phyloP scores from a whole-genome alignment of 2,113 vertebrate genomes.

The Indicator maculatus region DNA sequence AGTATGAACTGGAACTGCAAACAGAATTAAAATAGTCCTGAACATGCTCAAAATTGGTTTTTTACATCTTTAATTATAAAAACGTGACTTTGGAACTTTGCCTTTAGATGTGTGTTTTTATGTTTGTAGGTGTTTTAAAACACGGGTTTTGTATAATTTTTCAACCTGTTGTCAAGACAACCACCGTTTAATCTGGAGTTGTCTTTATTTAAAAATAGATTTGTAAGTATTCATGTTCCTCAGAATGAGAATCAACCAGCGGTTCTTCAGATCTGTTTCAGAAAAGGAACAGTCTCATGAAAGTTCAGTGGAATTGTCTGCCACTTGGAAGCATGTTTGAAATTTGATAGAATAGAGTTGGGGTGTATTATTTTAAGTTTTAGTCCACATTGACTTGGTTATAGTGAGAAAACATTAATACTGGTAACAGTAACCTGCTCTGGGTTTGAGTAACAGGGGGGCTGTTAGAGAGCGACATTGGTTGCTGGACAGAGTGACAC shows the following conservation, averaged over 20 bases:
- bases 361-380: not conserved
- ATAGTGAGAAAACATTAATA: not conserved
- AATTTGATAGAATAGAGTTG: not conserved
- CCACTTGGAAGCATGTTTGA: not conserved
- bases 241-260: not conserved
- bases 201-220: not conserved
- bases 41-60: not conserved
- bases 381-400: not conserved
- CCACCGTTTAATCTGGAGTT: not conserved
- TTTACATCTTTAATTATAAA: not conserved
- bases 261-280: not conserved
- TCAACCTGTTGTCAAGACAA: not conserved
- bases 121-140: not conserved
- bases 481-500: not conserved
- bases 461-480: not conserved
- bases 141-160: not conserved
- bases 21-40: not conserved
- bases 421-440: not conserved
- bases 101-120: rapidly evolving
- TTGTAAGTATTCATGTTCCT: not conserved
- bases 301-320: not conserved
- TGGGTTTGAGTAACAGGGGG: not conserved
- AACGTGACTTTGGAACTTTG: not conserved
- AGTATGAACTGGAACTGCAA: not conserved
- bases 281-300: not conserved